Evolutionary conservation across 92 coral and sea anemone species (phyloP), one percentile per base, ranked within the genome.

Genomic region (Epizoanthus illoricatus): DNA sequence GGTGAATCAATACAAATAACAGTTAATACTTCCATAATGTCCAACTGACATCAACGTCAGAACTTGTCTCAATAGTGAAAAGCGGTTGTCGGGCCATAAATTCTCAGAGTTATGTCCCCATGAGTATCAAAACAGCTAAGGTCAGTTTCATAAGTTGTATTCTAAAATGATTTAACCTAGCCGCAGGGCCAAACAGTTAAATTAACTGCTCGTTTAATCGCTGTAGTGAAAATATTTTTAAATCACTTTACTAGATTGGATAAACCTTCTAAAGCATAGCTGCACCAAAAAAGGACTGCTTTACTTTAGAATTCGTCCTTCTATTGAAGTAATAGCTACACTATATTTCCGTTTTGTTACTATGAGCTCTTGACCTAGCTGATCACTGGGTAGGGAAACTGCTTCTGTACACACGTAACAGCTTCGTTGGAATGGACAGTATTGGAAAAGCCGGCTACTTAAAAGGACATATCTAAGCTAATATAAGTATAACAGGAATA

Each of bases 201-300:
- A 63, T 78, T 20, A 78, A n/a, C 67, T 63, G 71, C 71, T 43
- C 81, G 28, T 75, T 40, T 39, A 39, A 33, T 72, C 63, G 65
- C 60, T 75, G 13, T n/a, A 45, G 12, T 54, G 62, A 36, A 49
- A 2, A 49, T 49, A 49, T 49, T 49, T 59, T 33, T 59, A 39
- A 18, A 17, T 78, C 59, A 43, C 67, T 61, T 41, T 24, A 63
- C 15, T 78, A 78, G 71, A 42, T 7, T 39, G 19, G 71, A 62
- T 61, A 76, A 76, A 58, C 20, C 15, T 60, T 43, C 5, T 41
- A 21, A 19, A 20, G 23, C 23, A 23, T 54, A 61, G 28, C 20
- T 11, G 33, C 61, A 43, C 43, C 40, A 10, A 16, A 60, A 78
- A 21, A 63, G 71, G 81, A 47, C 56, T 42, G 61, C 41, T 42